phyloP scores from a whole-genome alignment of 2,113 vertebrate species.

The Andinoacara biseriatus region DNA sequence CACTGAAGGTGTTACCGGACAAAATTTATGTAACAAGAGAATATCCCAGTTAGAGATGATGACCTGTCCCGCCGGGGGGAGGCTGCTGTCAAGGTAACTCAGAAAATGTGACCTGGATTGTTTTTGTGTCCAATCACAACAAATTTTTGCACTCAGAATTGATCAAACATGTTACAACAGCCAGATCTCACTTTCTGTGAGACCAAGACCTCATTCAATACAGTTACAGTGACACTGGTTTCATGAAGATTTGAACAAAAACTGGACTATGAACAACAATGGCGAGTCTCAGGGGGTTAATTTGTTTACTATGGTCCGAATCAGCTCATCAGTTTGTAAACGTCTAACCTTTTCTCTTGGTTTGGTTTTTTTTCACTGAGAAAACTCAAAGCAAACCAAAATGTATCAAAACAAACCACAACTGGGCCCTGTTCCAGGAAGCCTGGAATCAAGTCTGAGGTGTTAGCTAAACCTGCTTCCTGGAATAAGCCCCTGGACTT shows the following conservation, averaged over 20 bases:
- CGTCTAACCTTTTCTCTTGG: background rate
- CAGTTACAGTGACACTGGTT: background rate
- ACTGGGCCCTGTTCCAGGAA: background rate
- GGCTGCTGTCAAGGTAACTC: no score
- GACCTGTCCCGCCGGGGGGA: no score
- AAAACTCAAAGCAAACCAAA: background rate
- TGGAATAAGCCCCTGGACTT: background rate
- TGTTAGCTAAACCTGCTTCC: background rate
- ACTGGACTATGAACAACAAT: background rate
- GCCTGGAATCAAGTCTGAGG: background rate
- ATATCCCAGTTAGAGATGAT: background rate
- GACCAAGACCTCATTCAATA: background rate
- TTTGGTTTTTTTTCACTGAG: background rate
- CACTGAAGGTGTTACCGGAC: constrained; percentile 3
- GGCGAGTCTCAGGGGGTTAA: background rate
- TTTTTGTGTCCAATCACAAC: background rate
- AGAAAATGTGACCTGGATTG: no score
- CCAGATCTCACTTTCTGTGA: background rate
- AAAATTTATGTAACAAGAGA: constrained; percentile 22
- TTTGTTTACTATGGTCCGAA: background rate
- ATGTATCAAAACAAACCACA: no score
- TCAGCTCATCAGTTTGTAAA: background rate
- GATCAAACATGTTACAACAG: background rate
- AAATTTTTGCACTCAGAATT: background rate
- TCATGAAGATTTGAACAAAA: background rate